Conservation (phyloP, 2,113 vertebrate genomes). For the Chaetodon auriga region DNA sequence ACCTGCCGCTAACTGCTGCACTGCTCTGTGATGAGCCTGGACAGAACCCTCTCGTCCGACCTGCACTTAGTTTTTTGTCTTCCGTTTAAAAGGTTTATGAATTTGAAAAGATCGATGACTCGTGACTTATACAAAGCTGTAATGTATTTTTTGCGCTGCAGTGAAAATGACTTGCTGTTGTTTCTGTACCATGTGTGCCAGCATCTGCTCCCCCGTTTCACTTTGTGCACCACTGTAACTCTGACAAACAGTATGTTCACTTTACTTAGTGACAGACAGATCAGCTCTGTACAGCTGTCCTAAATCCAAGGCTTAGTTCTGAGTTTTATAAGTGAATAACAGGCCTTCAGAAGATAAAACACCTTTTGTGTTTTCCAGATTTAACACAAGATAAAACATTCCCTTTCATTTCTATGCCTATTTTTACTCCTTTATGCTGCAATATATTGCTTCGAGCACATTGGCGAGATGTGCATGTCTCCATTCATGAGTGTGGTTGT, state of each 20-base stretch:
- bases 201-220: neutral
- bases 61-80: neutral
- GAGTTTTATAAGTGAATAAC: slow-evolving; percentile 5
- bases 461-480: neutral
- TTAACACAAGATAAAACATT: slow-evolving; percentile 3
- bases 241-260: neutral
- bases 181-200: neutral
- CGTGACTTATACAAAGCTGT: neutral
- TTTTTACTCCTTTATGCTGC: neutral
- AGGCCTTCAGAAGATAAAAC: slow-evolving; percentile 19
- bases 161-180: neutral
- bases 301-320: neutral
- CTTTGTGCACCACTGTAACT: neutral
- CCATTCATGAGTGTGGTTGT: neutral
- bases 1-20: neutral
- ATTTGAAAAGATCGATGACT: neutral
- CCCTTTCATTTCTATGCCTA: slow-evolving; percentile 7
- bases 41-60: neutral
- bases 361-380: slow-evolving; percentile 16
- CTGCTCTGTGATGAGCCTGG: neutral
- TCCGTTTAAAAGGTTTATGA: neutral
- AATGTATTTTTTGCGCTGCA: neutral
- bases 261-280: neutral
- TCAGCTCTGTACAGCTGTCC: neutral
- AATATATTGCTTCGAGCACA: slow-evolving; percentile 5